phyloP scores from a whole-genome alignment of 1,140 invertebrate genomes.

The Babylonia areolata region DNA sequence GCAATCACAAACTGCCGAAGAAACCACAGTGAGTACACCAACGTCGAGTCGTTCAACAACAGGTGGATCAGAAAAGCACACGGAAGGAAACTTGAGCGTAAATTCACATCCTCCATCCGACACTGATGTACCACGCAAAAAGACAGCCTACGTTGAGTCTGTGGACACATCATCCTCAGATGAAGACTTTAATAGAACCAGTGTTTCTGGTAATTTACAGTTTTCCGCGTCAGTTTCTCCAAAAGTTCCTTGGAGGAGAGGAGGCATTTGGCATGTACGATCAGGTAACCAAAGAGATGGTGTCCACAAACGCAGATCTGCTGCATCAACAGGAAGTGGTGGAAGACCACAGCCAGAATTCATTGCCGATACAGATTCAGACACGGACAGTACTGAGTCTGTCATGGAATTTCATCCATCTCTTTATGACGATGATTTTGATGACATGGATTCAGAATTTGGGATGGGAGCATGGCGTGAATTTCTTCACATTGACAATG shows the following conservation, averaged over 20 bases:
- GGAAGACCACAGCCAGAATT: not conserved
- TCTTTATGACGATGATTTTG: constrained; percentile 5
- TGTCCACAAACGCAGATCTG: not conserved
- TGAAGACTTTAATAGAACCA: not conserved
- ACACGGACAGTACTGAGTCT: not conserved
- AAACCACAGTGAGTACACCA: not conserved
- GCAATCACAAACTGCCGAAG: not conserved
- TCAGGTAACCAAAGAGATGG: not conserved
- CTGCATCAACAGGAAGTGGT: too few species aligned
- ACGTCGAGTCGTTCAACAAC: too few species aligned
- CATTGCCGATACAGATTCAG: not conserved
- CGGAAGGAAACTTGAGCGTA: not conserved
- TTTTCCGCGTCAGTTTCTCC: not conserved
- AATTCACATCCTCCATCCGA: too few species aligned
- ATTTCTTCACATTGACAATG: not conserved
- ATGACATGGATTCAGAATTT: constrained; percentile 22
- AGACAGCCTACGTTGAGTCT: not conserved
- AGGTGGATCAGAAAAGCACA: not conserved
- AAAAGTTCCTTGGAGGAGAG: not conserved
- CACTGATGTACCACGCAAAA: too few species aligned
- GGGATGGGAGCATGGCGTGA: constrained; percentile 4
- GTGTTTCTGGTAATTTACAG: not conserved
- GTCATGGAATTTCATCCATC: not conserved
- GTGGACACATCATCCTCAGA: not conserved
- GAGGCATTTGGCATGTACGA: not conserved